Percentiles rank a stretch among this genome's conserved stretches.
Evolutionary conservation across 2,113 vertebrate species (phyloP).

Genomic region (Mugil cephalus): DNA sequence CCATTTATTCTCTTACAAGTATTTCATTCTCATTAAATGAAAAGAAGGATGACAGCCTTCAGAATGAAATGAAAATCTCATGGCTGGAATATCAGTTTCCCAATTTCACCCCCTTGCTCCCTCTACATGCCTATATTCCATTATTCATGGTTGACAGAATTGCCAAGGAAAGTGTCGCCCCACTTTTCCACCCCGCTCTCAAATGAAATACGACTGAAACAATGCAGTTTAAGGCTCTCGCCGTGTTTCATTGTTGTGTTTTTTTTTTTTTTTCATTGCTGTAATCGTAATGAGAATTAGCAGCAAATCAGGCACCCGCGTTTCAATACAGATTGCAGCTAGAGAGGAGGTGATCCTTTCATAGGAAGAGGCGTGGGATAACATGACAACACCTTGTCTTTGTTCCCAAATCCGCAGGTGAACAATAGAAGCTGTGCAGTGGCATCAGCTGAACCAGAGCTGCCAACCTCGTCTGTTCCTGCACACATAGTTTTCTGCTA

Average conservation of each 20-base stretch:
- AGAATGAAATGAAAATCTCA: conserved; percentile 31
- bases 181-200: conserved; percentile 35
- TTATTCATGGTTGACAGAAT: conserved; percentile 63
- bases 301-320: conserved; percentile 30
- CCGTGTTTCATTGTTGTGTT: neutral
- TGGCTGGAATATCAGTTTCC: conserved; percentile 32
- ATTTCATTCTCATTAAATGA: neutral
- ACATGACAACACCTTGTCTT: conserved; percentile 45
- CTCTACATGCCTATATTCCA: conserved; percentile 37
- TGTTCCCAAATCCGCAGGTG: conserved; percentile 58
- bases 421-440: conserved; percentile 43
- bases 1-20: neutral
- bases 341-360: conserved; percentile 55
- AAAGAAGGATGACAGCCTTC: conserved; percentile 6
- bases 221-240: conserved; percentile 44
- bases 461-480: conserved; percentile 31
- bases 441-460: conserved; percentile 30
- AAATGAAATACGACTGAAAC: conserved; percentile 44
- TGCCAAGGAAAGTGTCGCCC: conserved; percentile 43
- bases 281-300: conserved; percentile 44
- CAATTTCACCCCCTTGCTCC: conserved; percentile 25
- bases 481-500: conserved; percentile 42
- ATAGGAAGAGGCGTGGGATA: conserved; percentile 34
- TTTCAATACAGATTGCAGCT: conserved; percentile 35
- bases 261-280: conserved; percentile 6